Base-by-base conservation (phyloP, 2,888 invertebrate species). In the Sipunculus nudus region DNA sequence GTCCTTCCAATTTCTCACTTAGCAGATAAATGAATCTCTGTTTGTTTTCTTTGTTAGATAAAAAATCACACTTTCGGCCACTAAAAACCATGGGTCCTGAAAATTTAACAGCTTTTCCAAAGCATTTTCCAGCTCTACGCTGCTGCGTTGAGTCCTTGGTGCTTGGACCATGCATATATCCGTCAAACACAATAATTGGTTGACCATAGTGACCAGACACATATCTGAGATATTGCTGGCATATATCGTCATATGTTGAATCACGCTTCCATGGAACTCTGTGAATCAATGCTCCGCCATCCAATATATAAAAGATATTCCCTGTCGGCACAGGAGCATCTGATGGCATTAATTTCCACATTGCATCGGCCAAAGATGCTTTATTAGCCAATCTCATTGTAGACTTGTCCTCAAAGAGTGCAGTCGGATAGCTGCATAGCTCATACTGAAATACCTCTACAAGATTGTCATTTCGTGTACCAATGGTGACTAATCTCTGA, bases 11-110 rank as follows among this genome's bases (percentile, higher is more conserved):
- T 13, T 53, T 10, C 16, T 45, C 40, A n/a, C 43, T 8, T 8
- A 73, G 47, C n/a, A 70, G 16, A 19, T 61, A 39, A 1, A 73
- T 66, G 43, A 75, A 71, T 2, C 40, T 35, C 25, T 73, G 65
- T 47, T 74, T 75, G 65, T 75, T 74, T 28, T 56, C 52, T 5
- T 10, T 21, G 47, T 73, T 73, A n/a, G 61, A 26, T 0, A 74
- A 53, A 54, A 75, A 71, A 6, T 48, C 8, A 1, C 71, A 70
- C 48, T 72, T 74, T 45, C 66, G 72, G 4, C 47, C 31, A 26
- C 32, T 55, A 25, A 68, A 61, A 6, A 56, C 29, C 21, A 64
- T 73, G 25, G 52, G 38, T n/a, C 26, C 58, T 19, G 48, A 52
- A 40, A 74, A 72, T 8, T 25, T 26, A 3, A 72, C 58, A 13